These are phyloP conservation scores for Dolichotis patagonum DNA, from an alignment of 2,113 vertebrate genomes.

Conservation along the genomic window DNA sequence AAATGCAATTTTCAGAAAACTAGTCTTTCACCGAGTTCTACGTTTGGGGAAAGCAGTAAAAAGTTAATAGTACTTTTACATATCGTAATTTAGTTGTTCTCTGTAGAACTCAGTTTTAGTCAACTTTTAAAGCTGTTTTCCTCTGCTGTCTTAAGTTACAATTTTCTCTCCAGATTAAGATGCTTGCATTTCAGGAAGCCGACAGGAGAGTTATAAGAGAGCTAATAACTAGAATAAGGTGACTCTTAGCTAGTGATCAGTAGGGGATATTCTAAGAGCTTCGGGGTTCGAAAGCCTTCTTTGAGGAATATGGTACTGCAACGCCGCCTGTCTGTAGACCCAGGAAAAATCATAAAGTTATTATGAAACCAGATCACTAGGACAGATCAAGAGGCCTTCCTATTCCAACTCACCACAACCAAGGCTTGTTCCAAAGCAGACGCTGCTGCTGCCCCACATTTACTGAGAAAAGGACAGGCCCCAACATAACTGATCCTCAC, in stretches of 20 bases:
- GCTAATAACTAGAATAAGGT: background rate
- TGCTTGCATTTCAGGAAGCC: conserved; percentile 14
- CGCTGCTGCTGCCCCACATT: background rate
- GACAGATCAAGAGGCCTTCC: conserved; percentile 76
- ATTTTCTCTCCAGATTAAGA: conserved; percentile 28
- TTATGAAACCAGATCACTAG: conserved; percentile 83
- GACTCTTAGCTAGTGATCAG: conserved; percentile 25
- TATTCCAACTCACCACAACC: conserved; percentile 62
- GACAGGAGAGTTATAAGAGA: conserved; percentile 28
- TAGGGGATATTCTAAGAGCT: conserved; percentile 10
- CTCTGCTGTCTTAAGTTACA: conserved; percentile 45
- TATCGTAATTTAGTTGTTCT: background rate
- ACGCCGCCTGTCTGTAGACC: conserved; percentile 80
- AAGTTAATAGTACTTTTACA: background rate
- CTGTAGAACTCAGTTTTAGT: conserved; percentile 26
- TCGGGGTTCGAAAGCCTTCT: conserved; percentile 48
- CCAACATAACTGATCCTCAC: background rate
- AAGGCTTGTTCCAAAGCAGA: conserved; percentile 2
- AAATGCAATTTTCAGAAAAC: conserved; percentile 10
- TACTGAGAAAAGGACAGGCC: background rate
- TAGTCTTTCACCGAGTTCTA: background rate
- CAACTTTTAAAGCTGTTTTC: conserved; percentile 33
- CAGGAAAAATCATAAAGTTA: conserved; percentile 74
- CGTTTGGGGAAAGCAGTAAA: conserved; percentile 30
- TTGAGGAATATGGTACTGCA: conserved; percentile 67